Conservation (phyloP, 2,888 invertebrate species). For the Scaptodrosophila latifasciaeformis region DNA sequence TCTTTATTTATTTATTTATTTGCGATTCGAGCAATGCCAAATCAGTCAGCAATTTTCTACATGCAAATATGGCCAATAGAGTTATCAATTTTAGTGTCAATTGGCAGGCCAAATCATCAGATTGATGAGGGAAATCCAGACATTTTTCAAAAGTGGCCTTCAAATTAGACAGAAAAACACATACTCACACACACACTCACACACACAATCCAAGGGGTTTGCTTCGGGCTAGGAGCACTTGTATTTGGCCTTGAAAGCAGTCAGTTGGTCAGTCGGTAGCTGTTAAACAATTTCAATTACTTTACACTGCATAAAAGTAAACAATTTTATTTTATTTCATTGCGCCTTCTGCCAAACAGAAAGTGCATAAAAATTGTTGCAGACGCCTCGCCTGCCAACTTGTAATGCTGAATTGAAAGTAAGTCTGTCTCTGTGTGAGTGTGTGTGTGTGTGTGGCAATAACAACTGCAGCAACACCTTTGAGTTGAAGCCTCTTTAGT, state of each 20-base stretch:
- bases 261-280: slow-evolving; percentile 18
- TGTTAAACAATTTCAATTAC: slow-evolving; percentile 30
- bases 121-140: slow-evolving; percentile 30
- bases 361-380: slow-evolving; percentile 28
- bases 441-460: slow-evolving; percentile 27
- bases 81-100: slow-evolving; percentile 64
- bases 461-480: no score
- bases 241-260: slow-evolving; percentile 32
- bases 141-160: no score
- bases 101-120: slow-evolving; percentile 45
- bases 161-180: no score
- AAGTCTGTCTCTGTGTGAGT: slow-evolving; percentile 5
- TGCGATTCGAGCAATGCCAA: no score
- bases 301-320: slow-evolving; percentile 33
- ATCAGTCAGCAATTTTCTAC: not conserved
- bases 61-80: slow-evolving; percentile 53
- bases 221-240: slow-evolving; percentile 22
- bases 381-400: not conserved
- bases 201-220: slow-evolving; percentile 23
- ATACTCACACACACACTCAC: no score
- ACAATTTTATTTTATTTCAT: slow-evolving; percentile 60
- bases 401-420: slow-evolving; percentile 13
- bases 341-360: slow-evolving; percentile 27
- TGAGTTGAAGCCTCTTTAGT: no score
- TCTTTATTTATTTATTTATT: no score